Conservation (phyloP, 2,888 invertebrate species). For the Ophion obscuratus region DNA sequence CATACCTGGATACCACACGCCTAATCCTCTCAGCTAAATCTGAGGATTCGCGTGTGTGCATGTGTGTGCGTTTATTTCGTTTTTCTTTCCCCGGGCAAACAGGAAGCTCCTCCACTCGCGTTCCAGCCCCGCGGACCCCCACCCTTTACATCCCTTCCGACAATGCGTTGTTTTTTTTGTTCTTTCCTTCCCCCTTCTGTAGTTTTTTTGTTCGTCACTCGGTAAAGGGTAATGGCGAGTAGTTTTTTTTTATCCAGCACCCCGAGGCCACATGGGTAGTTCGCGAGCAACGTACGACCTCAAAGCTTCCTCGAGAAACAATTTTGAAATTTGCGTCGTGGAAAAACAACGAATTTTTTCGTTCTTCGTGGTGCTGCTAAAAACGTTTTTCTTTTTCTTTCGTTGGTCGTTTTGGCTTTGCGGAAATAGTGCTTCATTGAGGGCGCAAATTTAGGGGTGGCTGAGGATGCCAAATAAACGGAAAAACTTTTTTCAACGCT, state of each 20-base stretch:
- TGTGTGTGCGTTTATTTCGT: conserved; percentile 12
- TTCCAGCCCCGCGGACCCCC: not conserved
- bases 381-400: not conserved
- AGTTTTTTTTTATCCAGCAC: not conserved
- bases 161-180: conserved; percentile 13
- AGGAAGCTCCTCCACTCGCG: conserved; percentile 1
- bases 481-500: too few relatives aligned
- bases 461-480: too few relatives aligned
- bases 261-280: not conserved
- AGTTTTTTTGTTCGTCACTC: not conserved
- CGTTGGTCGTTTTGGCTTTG: not conserved
- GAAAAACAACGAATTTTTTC: not conserved
- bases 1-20: conserved; percentile 26
- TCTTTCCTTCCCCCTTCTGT: not conserved
- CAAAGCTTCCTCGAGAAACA: not conserved
- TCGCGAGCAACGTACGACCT: not conserved
- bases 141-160: not conserved
- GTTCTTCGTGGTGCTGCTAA: not conserved
- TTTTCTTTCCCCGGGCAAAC: conserved; percentile 38
- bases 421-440: too few relatives aligned
- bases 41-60: conserved; percentile 42
- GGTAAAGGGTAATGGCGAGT: not conserved
- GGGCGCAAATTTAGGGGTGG: too few relatives aligned
- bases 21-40: conserved; percentile 63
- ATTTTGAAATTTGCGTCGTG: not conserved